Evolutionary conservation across 2,888 invertebrate genomes (phyloP).

Genomic region (Sesamia inferens): DNA sequence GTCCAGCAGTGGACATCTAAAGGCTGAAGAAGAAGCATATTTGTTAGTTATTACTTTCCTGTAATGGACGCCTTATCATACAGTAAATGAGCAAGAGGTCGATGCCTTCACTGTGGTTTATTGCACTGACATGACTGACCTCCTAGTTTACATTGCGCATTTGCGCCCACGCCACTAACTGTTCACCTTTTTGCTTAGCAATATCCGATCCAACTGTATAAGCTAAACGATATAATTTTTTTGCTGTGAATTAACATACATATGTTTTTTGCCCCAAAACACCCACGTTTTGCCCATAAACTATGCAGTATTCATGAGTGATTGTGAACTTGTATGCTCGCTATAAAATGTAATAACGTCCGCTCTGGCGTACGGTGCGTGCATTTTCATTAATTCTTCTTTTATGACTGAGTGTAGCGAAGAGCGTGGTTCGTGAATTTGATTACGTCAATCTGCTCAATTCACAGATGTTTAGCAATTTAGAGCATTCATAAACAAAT

Average conservation of each 20-base stretch:
- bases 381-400: conserved; percentile 28
- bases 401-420: conserved; percentile 37
- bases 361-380: conserved; percentile 5
- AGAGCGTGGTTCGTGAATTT: conserved; percentile 42
- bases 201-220: conserved; percentile 52
- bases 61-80: conserved; percentile 58
- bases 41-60: conserved; percentile 61
- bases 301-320: conserved; percentile 23
- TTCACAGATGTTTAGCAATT: conserved; percentile 52
- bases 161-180: conserved; percentile 77
- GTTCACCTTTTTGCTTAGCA: conserved; percentile 69
- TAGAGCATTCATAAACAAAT: conserved; percentile 36
- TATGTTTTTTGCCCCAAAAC: conserved; percentile 38
- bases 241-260: conserved; percentile 43
- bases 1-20: too few relatives aligned
- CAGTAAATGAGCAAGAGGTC: conserved; percentile 63
- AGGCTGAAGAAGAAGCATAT: too few relatives aligned
- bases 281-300: conserved; percentile 41
- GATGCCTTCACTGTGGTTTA: conserved; percentile 62
- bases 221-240: conserved; percentile 48
- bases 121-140: conserved; percentile 72
- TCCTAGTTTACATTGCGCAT: conserved; percentile 68
- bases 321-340: conserved; percentile 45
- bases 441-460: conserved; percentile 44
- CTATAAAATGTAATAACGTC: conserved; percentile 15